Evolutionary conservation across 1,140 invertebrate species (phyloP).

Genomic region (Grapholita molesta): DNA sequence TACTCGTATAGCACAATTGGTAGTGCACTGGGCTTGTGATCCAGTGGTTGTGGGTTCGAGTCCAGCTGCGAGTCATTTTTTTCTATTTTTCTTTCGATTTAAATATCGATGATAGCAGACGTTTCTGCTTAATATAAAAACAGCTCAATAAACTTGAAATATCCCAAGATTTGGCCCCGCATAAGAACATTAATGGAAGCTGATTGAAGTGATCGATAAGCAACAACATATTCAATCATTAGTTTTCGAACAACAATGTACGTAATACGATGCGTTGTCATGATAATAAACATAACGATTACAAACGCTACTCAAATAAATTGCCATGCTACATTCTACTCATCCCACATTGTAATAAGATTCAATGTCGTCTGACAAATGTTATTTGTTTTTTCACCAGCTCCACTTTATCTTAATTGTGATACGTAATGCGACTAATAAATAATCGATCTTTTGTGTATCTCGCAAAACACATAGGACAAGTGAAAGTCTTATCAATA

Average conservation of each 20-base stretch:
- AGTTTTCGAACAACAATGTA: background rate
- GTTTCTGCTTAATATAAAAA: no score
- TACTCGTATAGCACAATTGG: no score
- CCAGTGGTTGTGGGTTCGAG: no score
- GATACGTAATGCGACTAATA: background rate
- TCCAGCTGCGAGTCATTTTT: no score
- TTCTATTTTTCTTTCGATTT: no score
- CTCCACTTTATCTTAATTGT: background rate
- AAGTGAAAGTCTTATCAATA: background rate
- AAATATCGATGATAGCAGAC: no score
- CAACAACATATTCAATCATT: background rate
- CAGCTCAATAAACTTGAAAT: no score
- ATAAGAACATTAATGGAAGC: background rate
- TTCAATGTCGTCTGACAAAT: background rate
- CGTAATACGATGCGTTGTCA: background rate
- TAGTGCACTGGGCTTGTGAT: no score
- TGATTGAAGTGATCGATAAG: background rate
- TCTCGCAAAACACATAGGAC: background rate
- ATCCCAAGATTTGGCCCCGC: no score
- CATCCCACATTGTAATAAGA: background rate
- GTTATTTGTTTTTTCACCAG: background rate
- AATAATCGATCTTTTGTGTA: background rate
- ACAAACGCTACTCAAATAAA: background rate
- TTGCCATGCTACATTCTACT: background rate
- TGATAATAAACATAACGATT: background rate